Evolutionary conservation across 2,888 invertebrate genomes (phyloP).

Genomic region (Oxytorus armatus): DNA sequence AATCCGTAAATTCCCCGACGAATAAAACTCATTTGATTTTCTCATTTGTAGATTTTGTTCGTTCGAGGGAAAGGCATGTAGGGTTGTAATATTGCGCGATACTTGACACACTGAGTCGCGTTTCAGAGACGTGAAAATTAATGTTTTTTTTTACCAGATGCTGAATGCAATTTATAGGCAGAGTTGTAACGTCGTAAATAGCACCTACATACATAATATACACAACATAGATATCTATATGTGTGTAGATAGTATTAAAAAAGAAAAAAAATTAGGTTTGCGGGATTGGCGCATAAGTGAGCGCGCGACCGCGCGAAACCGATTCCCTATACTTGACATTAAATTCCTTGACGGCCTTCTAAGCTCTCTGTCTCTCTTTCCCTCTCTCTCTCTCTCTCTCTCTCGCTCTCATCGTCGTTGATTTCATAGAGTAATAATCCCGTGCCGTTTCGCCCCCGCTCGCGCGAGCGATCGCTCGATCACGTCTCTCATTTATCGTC

Average conservation of each 20-base stretch:
- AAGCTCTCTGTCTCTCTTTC: slow-evolving; percentile 58
- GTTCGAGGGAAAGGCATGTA: slow-evolving; percentile 3
- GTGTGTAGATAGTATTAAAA: not conserved
- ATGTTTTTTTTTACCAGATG: slow-evolving; percentile 52
- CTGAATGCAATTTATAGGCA: slow-evolving; percentile 33
- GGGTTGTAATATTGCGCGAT: slow-evolving; percentile 28
- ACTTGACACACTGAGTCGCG: slow-evolving; percentile 1
- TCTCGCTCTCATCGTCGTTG: too few species aligned
- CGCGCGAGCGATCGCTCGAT: slow-evolving; percentile 43
- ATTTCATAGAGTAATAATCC: slow-evolving; percentile 12
- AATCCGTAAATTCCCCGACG: not conserved
- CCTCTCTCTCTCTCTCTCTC: slow-evolving; percentile 36
- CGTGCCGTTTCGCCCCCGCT: slow-evolving; percentile 41
- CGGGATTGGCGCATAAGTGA: too few species aligned
- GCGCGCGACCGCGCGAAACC: slow-evolving; percentile 71
- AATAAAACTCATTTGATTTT: slow-evolving; percentile 1
- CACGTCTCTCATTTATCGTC: slow-evolving; percentile 49
- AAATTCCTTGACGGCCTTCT: slow-evolving; percentile 82
- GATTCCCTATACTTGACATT: slow-evolving; percentile 83
- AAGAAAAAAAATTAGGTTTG: too few species aligned
- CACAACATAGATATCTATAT: not conserved
- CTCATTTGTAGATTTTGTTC: not conserved
- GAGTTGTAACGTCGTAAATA: slow-evolving; percentile 38
- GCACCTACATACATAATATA: not conserved
- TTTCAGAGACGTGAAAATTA: slow-evolving; percentile 36